Evolutionary conservation across 2,888 invertebrate species (phyloP), one percentile per base, ranked within the genome.

Genomic region (Nebria salina): DNA sequence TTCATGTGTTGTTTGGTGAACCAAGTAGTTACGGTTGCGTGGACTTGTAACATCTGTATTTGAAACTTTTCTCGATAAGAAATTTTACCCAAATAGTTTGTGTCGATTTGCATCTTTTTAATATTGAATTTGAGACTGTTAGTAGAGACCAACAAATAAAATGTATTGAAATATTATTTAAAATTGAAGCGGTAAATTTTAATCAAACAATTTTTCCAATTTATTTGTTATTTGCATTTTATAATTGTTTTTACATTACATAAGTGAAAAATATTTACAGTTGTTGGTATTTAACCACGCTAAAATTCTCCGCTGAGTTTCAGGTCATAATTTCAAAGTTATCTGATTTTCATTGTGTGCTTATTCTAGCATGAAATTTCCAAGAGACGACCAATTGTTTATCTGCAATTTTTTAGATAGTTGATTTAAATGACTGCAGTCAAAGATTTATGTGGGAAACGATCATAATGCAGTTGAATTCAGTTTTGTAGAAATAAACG

Each of bases 401-500:
- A 54, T 54, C 13, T 54, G 54, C 2, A 54, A 54, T 54, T 54
- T 54, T 54, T 13, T 54, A 13, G 7, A 54, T 54, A 54, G 54
- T 54, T 54, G 54, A 54, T 54, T 54, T 54, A 54, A 54, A 54
- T 54, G 54, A 54, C 54, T 54, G 54, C 54, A 54, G 54, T 13
- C 2, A 54, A 54, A 54, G 8, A 54, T 54, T 54, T 54, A 54
- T 54, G 7, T 54, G 54, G 54, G 54, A 54, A 54, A 54, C 54
- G 54, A 54, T 54, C 54, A 54, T 3, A 54, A 54, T 54, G 54
- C 54, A 54, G 54, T 54, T 54, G 54, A 54, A 54, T 54, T 54
- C 54, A 54, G 54, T 54, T 54, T 54, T 54, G 54, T 77, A 77
- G 72, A 54, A 77, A 77, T 77, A 77, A 77, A 77, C 72, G 42